phyloP scores from a whole-genome alignment of 2,888 invertebrate species.

The Crioceris asparagi region DNA sequence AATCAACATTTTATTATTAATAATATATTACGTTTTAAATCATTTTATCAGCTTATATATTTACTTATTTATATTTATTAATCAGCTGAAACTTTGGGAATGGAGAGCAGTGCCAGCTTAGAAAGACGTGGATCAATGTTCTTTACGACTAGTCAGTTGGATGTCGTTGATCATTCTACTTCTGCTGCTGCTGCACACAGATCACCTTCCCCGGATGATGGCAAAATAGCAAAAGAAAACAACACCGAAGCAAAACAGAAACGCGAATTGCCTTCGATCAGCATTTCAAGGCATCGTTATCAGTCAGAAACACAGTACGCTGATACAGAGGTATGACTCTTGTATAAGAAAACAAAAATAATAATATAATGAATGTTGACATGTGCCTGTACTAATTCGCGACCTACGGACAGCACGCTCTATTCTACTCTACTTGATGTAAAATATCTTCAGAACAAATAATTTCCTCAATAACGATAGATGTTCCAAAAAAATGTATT shows the following conservation, averaged over 20 bases:
- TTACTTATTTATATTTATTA: not conserved
- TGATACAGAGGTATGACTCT: constrained; percentile 34
- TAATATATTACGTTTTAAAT: too few relatives aligned
- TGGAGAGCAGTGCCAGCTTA: constrained; percentile 50
- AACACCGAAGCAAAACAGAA: constrained; percentile 11
- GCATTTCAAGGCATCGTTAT: constrained; percentile 34
- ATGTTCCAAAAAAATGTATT: too few relatives aligned
- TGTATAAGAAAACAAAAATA: too few relatives aligned
- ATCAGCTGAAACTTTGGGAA: constrained; percentile 67
- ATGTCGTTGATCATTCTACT: constrained; percentile 36
- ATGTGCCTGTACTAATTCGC: too few relatives aligned
- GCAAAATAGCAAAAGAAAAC: too few relatives aligned
- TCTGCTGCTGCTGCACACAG: constrained; percentile 22
- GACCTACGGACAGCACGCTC: too few relatives aligned
- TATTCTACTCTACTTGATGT: too few relatives aligned
- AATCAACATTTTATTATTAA: too few relatives aligned
- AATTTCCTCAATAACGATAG: too few relatives aligned
- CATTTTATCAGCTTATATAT: too few relatives aligned
- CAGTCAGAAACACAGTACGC: constrained; percentile 40
- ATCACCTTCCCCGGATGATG: constrained; percentile 44
- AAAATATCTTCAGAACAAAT: too few relatives aligned
- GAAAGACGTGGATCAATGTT: constrained; percentile 48
- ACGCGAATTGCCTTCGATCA: constrained; percentile 26
- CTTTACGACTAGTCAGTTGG: constrained; percentile 35
- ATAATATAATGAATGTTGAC: too few relatives aligned